Evolutionary conservation across 2,113 vertebrate genomes (phyloP).

Genomic region (Hylia prasina): DNA sequence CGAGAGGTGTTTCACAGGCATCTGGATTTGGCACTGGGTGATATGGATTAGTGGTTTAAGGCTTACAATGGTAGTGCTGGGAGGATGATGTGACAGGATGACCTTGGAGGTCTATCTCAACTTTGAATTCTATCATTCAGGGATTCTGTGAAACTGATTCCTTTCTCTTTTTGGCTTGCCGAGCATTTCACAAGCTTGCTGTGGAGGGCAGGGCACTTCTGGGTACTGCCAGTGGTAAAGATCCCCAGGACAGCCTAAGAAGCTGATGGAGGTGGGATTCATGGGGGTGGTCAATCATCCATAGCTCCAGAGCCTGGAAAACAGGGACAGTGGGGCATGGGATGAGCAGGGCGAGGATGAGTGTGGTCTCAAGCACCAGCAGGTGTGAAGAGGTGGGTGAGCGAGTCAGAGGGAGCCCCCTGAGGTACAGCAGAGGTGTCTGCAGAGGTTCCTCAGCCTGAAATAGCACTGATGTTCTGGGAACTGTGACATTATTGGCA

Average conservation of each 20-base stretch:
- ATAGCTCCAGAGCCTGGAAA: neutral
- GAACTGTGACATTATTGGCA: neutral
- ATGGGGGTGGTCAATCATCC: neutral
- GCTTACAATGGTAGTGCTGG: neutral
- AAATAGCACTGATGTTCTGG: neutral
- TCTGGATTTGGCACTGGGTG: neutral
- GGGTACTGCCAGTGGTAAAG: neutral
- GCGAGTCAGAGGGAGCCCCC: neutral
- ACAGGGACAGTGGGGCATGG: rapidly evolving
- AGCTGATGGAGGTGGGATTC: neutral
- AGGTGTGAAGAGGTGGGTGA: neutral
- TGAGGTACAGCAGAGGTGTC: neutral
- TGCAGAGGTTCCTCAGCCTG: neutral
- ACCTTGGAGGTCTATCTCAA: neutral
- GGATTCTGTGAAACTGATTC: neutral
- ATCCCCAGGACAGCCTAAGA: neutral
- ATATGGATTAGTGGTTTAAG: neutral
- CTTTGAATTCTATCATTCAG: neutral
- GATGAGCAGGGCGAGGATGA: neutral
- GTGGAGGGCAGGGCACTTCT: neutral
- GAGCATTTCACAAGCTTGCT: neutral
- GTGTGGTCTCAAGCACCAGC: neutral
- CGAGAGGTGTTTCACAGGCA: neutral
- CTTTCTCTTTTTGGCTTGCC: neutral
- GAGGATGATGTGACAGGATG: neutral